phyloP scores from a whole-genome alignment of 2,888 invertebrate species.

The Graphium colonna region DNA sequence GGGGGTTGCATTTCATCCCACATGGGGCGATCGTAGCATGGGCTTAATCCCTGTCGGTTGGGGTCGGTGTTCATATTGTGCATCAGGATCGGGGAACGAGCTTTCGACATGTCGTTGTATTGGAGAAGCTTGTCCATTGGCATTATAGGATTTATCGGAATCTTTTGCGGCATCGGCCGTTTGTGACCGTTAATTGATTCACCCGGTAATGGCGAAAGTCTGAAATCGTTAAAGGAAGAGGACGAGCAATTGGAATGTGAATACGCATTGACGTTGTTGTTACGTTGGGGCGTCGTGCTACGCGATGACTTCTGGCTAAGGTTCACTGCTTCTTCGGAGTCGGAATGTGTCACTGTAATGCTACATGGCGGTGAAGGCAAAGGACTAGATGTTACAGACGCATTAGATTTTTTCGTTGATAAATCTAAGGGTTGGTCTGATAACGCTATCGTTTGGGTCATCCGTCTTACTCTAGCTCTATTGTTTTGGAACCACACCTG shows the following conservation, averaged over 20 bases:
- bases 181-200: slow-evolving; percentile 61
- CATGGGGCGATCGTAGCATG: slow-evolving; percentile 83
- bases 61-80: slow-evolving; percentile 60
- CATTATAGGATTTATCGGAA: slow-evolving; percentile 66
- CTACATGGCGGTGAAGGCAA: slow-evolving; percentile 82
- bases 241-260: slow-evolving; percentile 83
- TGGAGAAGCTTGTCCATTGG: slow-evolving; percentile 84
- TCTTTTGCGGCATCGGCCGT: slow-evolving; percentile 53
- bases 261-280: slow-evolving; percentile 70
- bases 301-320: slow-evolving; percentile 85
- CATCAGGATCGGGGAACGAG: slow-evolving; percentile 81
- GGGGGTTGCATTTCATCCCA: slow-evolving; percentile 79
- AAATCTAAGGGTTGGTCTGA: slow-evolving; percentile 94
- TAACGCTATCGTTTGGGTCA: slow-evolving; percentile 63
- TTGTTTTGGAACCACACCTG: slow-evolving; percentile 99
- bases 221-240: slow-evolving; percentile 69
- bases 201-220: slow-evolving; percentile 73
- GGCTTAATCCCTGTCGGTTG: slow-evolving; percentile 81
- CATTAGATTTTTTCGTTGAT: slow-evolving; percentile 87
- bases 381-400: slow-evolving; percentile 79
- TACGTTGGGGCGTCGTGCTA: slow-evolving; percentile 80
- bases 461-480: slow-evolving; percentile 91
- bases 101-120: slow-evolving; percentile 77
- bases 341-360: slow-evolving; percentile 81
- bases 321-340: slow-evolving; percentile 88